A percentile compares a stretch with the other conserved stretches of the same genome.
Evolutionary conservation across 2,797 vertebrate species (phyloP).

Genomic region (Falco concolor): DNA sequence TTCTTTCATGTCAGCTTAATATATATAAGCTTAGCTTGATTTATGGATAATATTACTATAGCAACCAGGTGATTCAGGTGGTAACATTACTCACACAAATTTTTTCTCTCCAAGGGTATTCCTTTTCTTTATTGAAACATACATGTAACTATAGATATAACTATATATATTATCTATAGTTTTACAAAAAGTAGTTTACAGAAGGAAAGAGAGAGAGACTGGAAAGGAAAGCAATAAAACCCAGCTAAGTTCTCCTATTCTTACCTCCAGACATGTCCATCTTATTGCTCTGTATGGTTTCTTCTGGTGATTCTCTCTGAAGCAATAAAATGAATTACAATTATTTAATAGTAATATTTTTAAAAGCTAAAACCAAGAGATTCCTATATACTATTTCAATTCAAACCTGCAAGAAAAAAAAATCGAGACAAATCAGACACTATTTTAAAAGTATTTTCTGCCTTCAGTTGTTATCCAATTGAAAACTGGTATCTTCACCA

Average conservation of each 20-base stretch:
- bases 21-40: background rate
- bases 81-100: background rate
- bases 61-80: background rate
- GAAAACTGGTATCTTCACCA: background rate
- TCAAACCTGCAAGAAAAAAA: background rate
- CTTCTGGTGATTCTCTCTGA: conserved; percentile 93
- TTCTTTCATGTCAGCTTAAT: background rate
- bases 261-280: conserved; percentile 85
- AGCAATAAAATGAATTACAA: conserved; percentile 21
- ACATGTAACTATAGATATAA: background rate
- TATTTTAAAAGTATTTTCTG: background rate
- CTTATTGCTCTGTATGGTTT: conserved; percentile 89
- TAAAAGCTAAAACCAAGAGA: background rate
- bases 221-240: background rate
- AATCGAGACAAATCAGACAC: background rate
- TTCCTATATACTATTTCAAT: background rate
- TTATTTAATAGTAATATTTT: background rate
- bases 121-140: background rate
- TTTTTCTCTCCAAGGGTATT: background rate
- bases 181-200: background rate
- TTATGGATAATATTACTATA: background rate
- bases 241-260: background rate
- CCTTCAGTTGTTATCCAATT: background rate
- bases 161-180: background rate
- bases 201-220: background rate